A percentile compares a stretch with the other conserved stretches of the same genome.
phyloP scores from a whole-genome alignment of 1,140 invertebrate species.

The Eulimnadia texana region DNA sequence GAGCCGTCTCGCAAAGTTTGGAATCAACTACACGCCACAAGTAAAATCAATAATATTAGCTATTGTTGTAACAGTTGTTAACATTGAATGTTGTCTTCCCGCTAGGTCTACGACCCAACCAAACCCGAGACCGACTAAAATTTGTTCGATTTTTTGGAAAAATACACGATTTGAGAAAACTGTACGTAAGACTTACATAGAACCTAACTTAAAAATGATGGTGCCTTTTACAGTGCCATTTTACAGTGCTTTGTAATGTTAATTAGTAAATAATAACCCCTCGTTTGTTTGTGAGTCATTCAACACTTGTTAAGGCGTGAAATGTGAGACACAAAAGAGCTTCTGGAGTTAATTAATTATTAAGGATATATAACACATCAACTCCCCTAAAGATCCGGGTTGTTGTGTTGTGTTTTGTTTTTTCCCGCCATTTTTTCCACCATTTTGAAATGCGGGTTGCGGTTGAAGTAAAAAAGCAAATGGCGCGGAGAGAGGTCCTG shows the following conservation, averaged over 20 bases:
- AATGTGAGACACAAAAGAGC: neutral
- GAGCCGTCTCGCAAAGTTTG: slow-evolving; percentile 17
- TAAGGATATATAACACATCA: neutral
- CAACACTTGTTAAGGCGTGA: neutral
- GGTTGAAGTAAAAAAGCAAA: neutral
- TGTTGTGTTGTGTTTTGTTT: neutral
- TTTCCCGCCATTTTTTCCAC: neutral
- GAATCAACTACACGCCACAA: slow-evolving; percentile 20
- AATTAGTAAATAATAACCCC: too few species aligned
- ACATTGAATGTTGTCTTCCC: neutral
- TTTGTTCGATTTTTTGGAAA: too few species aligned
- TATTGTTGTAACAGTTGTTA: too few species aligned
- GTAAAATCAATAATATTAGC: too few species aligned
- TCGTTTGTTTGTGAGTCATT: neutral
- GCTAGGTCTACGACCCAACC: neutral
- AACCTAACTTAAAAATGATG: too few species aligned
- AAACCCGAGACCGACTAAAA: neutral
- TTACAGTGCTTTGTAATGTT: neutral
- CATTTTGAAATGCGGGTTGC: neutral
- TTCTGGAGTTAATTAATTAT: neutral
- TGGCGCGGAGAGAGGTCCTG: too few species aligned
- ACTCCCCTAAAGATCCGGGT: neutral
- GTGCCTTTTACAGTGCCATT: neutral
- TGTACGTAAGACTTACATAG: too few species aligned
- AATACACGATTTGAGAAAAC: too few species aligned